Base-by-base conservation (phyloP, 2,888 invertebrate species). In the Subacronicta megacephala region DNA sequence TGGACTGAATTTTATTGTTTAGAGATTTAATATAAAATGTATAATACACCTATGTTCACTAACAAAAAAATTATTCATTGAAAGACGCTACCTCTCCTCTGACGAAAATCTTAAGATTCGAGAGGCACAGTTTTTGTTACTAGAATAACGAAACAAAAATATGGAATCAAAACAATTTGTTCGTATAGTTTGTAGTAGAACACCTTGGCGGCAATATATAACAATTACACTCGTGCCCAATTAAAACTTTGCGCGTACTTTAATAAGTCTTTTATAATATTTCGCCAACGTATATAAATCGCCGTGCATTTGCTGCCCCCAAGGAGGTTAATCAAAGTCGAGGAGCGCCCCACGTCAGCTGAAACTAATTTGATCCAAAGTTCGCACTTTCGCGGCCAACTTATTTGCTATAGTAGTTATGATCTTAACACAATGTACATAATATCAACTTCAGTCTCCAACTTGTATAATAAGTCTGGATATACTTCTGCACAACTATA, bases 301-400 rank as follows among this genome's bases (percentile, higher is more conserved):
- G 59, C 69, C 77, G 70, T 79, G 82, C 80, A 81, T 81, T 87
- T 84, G 79, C 84, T 83, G 81, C 77, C 83, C 84, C 74, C 65
- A 60, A 75, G 83, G 84, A 82, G 82, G 86, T 84, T 91, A 89
- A 92, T 92, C 90, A 90, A 88, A 91, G 78, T 80, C 75, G 75
- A 80, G 79, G 80, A 80, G 81, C 69, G 77, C 78, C 79, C 83
- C 79, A 79, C 86, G 87, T 84, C 89, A 88, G 86, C 86, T 78
- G 68, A 77, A 89, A 89, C 90, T 91, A 91, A 92, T 90, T 91
- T 84, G 84, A 90, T 89, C 79, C 78, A 81, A 92, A 93, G 84
- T 92, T 90, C 77, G 79, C 81, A 80, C 77, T 80, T 80, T 77
- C 82, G 78, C 78, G 81, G 80, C 77, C 80, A 85, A 88, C 74